These are phyloP conservation scores for Xenops minutus DNA, from an alignment of 2,797 vertebrate genomes.

Conservation along the genomic window DNA sequence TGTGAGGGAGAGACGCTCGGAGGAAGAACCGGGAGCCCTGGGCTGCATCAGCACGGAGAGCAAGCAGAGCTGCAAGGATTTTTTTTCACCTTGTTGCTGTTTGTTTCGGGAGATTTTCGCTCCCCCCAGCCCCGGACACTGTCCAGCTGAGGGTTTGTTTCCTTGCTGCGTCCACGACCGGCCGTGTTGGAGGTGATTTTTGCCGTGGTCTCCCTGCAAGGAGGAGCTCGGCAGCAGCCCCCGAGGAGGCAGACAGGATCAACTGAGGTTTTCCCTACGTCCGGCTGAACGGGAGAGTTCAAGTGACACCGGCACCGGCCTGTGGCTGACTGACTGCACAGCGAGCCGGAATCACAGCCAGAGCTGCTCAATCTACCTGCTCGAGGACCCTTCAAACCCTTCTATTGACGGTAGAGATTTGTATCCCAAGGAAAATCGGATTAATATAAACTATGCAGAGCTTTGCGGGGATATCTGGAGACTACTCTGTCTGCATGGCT, in stretches of 20 bases:
- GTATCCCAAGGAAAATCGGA: constrained; percentile 62
- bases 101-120: constrained; percentile 6
- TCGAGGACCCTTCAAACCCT: constrained; percentile 40
- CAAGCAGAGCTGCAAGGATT: constrained; percentile 15
- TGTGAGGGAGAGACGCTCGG: constrained; percentile 26
- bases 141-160: background rate
- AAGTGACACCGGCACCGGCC: constrained; percentile 34
- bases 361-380: constrained; percentile 58
- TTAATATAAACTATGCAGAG: constrained; percentile 64
- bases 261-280: constrained; percentile 37
- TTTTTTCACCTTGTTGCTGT: constrained; percentile 65
- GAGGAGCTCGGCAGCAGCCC: background rate
- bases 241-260: constrained; percentile 12
- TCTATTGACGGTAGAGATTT: constrained; percentile 33
- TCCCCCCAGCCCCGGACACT: background rate
- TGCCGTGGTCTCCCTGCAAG: background rate
- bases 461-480: constrained; percentile 55
- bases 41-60: constrained; percentile 8
- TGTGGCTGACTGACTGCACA: constrained; percentile 21
- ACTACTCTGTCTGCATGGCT: constrained; percentile 61
- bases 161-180: background rate
- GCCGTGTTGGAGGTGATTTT: background rate
- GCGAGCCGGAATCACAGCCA: constrained; percentile 27
- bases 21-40: constrained; percentile 23
- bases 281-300: constrained; percentile 40